A percentile compares a stretch with the other conserved stretches of the same genome.
These are phyloP conservation scores for Phaonia tiefii DNA, from an alignment of 2,888 invertebrate species.

Conservation along the genomic window DNA sequence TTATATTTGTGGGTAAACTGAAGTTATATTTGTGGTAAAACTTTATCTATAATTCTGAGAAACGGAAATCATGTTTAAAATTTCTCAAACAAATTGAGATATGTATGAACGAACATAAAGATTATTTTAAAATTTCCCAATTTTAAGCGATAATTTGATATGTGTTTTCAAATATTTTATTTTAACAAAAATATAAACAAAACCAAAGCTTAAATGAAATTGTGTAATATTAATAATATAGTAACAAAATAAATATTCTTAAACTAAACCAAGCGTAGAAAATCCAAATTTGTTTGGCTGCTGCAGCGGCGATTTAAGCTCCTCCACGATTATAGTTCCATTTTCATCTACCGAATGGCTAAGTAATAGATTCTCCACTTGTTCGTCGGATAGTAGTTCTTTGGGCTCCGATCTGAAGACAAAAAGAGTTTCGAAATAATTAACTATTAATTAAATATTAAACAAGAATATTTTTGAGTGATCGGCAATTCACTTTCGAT, in stretches of 20 bases:
- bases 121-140: neutral
- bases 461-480: no score
- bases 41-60: no score
- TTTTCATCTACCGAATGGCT: conserved; percentile 77
- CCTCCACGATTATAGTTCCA: conserved; percentile 76
- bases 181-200: conserved; percentile 14
- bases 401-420: conserved; percentile 76
- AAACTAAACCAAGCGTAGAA: conserved; percentile 60
- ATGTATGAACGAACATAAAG: neutral
- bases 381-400: conserved; percentile 80
- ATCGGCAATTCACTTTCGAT: no score
- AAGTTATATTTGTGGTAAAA: no score
- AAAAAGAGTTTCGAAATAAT: conserved; percentile 65
- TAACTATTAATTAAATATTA: no score
- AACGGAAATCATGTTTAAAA: no score
- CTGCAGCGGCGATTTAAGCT: conserved; percentile 74
- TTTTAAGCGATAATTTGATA: conserved; percentile 46
- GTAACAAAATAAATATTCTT: conserved; percentile 26
- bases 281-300: conserved; percentile 62
- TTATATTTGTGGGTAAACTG: neutral
- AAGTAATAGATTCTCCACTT: conserved; percentile 80
- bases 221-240: neutral
- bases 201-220: conserved; percentile 22
- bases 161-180: conserved; percentile 53
- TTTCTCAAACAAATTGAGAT: conserved; percentile 25